A percentile compares a stretch with the other conserved stretches of the same genome.
Evolutionary conservation across 2,113 vertebrate genomes (phyloP).

Genomic region (Ia io): DNA sequence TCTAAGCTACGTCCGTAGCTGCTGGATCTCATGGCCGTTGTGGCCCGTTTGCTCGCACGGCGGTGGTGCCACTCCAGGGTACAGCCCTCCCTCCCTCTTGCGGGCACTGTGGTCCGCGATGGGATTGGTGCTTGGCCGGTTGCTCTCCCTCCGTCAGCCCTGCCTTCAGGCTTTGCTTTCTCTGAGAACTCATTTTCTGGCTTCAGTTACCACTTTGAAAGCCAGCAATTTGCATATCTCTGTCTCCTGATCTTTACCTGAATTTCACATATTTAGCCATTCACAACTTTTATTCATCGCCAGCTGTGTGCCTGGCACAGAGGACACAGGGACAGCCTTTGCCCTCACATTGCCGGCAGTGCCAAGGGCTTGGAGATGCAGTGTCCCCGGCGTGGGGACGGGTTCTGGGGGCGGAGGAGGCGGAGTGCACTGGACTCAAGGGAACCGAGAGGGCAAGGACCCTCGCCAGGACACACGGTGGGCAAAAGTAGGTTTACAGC

Average conservation of each 20-base stretch:
- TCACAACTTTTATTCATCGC: not conserved
- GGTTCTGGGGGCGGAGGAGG: too few relatives aligned
- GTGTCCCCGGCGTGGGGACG: not conserved
- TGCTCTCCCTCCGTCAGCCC: not conserved
- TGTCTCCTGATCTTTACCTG: conserved; percentile 11
- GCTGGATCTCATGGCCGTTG: too few relatives aligned
- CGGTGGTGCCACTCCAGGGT: too few relatives aligned
- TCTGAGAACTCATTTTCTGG: not conserved
- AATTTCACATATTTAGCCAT: not conserved
- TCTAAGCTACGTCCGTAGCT: not conserved
- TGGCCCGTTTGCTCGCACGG: too few relatives aligned
- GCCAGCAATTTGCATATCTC: not conserved
- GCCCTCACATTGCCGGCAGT: not conserved
- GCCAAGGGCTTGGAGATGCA: too few relatives aligned
- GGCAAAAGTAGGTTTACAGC: not conserved
- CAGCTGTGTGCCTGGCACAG: not conserved
- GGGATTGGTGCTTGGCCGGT: not conserved
- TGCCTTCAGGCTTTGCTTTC: not conserved
- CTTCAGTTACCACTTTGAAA: not conserved
- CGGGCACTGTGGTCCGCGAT: too few relatives aligned
- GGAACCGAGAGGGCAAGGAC: not conserved
- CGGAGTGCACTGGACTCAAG: not conserved
- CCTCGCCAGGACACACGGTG: not conserved
- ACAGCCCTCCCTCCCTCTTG: too few relatives aligned
- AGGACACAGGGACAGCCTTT: not conserved